A percentile compares a stretch with the other conserved stretches of the same genome.
These are phyloP conservation scores for Isoperla grammatica DNA, from an alignment of 2,888 invertebrate genomes.

Conservation along the genomic window DNA sequence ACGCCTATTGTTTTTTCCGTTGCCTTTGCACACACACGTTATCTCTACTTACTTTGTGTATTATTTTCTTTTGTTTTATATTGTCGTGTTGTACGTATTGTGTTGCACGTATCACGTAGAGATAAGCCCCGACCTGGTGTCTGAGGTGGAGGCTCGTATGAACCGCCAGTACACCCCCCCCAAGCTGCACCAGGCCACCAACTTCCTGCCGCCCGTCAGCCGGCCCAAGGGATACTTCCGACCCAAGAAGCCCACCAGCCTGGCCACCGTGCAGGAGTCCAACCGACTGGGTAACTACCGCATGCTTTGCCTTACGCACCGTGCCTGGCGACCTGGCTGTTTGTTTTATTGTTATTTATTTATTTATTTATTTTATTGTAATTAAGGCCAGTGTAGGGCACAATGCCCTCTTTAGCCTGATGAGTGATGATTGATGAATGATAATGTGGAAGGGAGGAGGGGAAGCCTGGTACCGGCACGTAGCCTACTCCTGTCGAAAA, in stretches of 20 bases:
- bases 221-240: constrained; percentile 40
- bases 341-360: too few species aligned
- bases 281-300: constrained; percentile 53
- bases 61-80: constrained; percentile 22
- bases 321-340: too few species aligned
- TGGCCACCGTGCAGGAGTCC: constrained; percentile 68
- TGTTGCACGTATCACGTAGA: constrained; percentile 52
- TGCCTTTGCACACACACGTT: background rate
- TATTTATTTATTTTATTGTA: too few species aligned
- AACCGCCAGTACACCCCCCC: constrained; percentile 71
- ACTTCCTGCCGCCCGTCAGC: constrained; percentile 21
- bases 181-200: constrained; percentile 46
- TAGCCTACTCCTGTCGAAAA: too few species aligned
- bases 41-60: background rate
- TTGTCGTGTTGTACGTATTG: constrained; percentile 34
- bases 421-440: too few species aligned
- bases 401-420: too few species aligned
- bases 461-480: too few species aligned
- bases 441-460: too few species aligned
- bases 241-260: constrained; percentile 38
- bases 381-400: too few species aligned
- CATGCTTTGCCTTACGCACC: too few species aligned
- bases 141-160: constrained; percentile 87
- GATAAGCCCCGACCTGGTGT: constrained; percentile 81
- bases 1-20: background rate